Evolutionary conservation across 1,140 invertebrate species (phyloP), one percentile per base, ranked within the genome.

Genomic region (Bombus polaris): DNA sequence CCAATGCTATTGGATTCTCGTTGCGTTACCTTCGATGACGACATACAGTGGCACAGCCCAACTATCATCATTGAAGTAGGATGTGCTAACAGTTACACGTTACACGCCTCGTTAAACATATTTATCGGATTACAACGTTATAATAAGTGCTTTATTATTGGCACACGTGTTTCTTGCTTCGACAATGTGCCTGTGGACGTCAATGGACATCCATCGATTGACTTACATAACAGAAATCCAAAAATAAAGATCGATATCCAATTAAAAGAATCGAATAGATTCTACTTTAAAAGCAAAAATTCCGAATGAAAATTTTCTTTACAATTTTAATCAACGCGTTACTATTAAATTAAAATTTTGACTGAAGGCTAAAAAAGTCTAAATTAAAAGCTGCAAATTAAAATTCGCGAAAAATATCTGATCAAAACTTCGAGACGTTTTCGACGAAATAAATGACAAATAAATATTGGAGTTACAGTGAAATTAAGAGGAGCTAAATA

Each of bases 91-190:
- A 89, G 81, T 86, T 90, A 75, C 42, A 65, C 62, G 74, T 83
- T 90, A 75, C 53, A 70, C 68, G 57, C 68, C 74, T 86, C 42
- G 79, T 37, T 65, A 81, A 75, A 84, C 75, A 70, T 65, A 71
- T 42, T 83, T 87, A 87, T 83, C 35, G 72, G 85, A 87, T 90
- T 85, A 90, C 71, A 35, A 39, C 53, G 68, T 84, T 82, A 70
- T 57, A 90, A 89, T 87, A 89, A 90, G 78, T 68, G n/a, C 75
- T 82, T 79, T 79, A 85, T 87, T 87, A 79, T 87, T 66, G 47
- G n/a, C 25, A 86, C n/a, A 18, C 42, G 6, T 85, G 83, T 83
- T 47, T 59, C 39, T n/a, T 70, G 65, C 35, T 1, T 35, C 68
- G 25, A 42, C 47, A 62, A 71, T 44, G n/a, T 18, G 25, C 13